A percentile compares a stretch with the other conserved stretches of the same genome.
Conservation (phyloP, 2,113 vertebrate genomes). For the Oryzias curvinotus region DNA sequence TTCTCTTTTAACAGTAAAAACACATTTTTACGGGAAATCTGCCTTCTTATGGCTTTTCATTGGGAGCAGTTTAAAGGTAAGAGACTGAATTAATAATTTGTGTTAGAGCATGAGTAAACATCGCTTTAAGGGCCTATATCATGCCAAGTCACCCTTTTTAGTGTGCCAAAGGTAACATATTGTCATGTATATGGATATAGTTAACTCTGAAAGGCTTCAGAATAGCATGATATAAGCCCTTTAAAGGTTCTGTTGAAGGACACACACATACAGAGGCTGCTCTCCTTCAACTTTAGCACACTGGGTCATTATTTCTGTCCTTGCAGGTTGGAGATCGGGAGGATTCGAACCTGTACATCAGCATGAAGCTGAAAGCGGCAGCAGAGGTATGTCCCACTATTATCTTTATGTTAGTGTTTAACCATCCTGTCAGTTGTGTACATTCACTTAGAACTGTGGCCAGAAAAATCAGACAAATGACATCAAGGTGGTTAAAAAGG, state of each 20-base stretch:
- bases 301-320: slow-evolving; percentile 1
- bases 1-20: not conserved
- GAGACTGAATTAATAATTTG: not conserved
- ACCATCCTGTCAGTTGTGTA: not conserved
- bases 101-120: not conserved
- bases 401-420: not conserved
- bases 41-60: slow-evolving; percentile 4
- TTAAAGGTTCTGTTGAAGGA: not conserved
- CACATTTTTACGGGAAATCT: not conserved
- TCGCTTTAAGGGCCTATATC: not conserved
- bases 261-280: not conserved
- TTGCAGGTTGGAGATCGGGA: slow-evolving; percentile 92
- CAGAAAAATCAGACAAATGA: too few relatives aligned
- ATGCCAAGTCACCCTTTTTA: not conserved
- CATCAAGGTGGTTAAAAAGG: too few relatives aligned
- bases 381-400: slow-evolving; percentile 81
- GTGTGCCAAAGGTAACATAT: too few relatives aligned
- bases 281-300: not conserved
- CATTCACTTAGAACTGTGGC: too few relatives aligned
- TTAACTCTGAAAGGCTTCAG: too few relatives aligned
- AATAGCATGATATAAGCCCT: too few relatives aligned
- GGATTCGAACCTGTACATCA: slow-evolving; percentile 97
- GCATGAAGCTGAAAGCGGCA: slow-evolving; percentile 96
- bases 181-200: too few relatives aligned
- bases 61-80: slow-evolving; percentile 19